These are phyloP conservation scores for Alviniconcha strummeri DNA, from an alignment of 2,888 invertebrate genomes.

Conservation along the genomic window DNA sequence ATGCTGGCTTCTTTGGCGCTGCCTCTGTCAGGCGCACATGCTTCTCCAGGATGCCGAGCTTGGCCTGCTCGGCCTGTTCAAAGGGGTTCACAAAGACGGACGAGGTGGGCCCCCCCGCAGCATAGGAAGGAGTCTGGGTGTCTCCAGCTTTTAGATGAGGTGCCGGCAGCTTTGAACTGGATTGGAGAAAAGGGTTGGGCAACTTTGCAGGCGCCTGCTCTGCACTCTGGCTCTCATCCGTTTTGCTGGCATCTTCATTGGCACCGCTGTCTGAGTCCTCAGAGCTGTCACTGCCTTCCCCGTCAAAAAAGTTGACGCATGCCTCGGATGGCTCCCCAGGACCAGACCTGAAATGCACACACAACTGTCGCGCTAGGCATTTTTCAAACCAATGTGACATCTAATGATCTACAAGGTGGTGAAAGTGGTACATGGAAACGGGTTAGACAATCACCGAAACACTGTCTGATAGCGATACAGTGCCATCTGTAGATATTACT, in stretches of 20 bases:
- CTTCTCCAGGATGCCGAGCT: conserved; percentile 89
- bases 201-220: conserved; percentile 22
- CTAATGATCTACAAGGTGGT: too few species aligned
- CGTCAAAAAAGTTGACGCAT: conserved; percentile 10
- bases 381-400: too few species aligned
- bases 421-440: too few species aligned
- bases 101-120: conserved; percentile 14
- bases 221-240: background rate
- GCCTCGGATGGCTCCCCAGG: background rate
- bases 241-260: background rate
- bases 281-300: background rate
- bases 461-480: too few species aligned
- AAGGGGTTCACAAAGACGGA: conserved; percentile 93
- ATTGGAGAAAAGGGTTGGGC: conserved; percentile 33
- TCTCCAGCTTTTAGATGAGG: conserved; percentile 2
- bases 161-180: background rate
- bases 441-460: too few species aligned
- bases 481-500: too few species aligned
- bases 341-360: too few species aligned
- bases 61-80: conserved; percentile 88
- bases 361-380: too few species aligned
- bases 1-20: conserved; percentile 81
- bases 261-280: background rate
- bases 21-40: conserved; percentile 90
- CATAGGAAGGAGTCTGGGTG: background rate